Evolutionary conservation across 2,888 invertebrate genomes (phyloP), one percentile per base, ranked within the genome.

Genomic region (Cybosia mesomella): DNA sequence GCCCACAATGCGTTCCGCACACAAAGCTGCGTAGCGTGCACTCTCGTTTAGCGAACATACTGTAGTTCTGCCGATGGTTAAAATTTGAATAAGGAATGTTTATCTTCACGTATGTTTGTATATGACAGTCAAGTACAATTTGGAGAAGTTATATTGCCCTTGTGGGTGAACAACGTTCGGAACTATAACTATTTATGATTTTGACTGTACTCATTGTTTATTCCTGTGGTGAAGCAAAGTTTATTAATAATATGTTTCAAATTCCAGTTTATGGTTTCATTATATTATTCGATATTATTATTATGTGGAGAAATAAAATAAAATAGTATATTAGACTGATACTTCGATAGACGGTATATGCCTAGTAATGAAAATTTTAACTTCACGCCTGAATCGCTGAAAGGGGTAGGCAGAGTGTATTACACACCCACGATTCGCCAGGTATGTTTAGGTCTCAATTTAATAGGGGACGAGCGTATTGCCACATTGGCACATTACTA

Each of bases 1-100:
- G 59, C 39, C 43, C 64, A 66, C 66, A 77, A 80, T 75, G 63
- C 66, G 72, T 57, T 53, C 57, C 67, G 39, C 58, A 60, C 58
- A 72, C 68, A 72, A 72, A 68, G 71, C 65, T 34, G 66, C 70
- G 58, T 58, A 53, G 62, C 55, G 66, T 32, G 59, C 62, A 72
- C 70, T 71, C 67, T 68, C 71, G 69, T 73, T 62, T 68, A 72
- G 66, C 63, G 66, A 39, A 58, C 36, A 49, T 4, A 28, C 54
- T 57, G 58, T 65, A 60, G 34, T 55, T 64, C 18, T 18, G 24
- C 36, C 11, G 53, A 2, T 24, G 60, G 60, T 61, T 22, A 58
- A 39, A 49, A 39, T 62, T 22, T 66, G 43, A 64, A 67, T 58
- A 53, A 66, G 43, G 54, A 60, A 13, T 55, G 54, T 15, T 64